Evolutionary conservation across 92 coral and sea anemone species (phyloP), one percentile per base, ranked within the genome.

Genomic region (Actinostola sp.): DNA sequence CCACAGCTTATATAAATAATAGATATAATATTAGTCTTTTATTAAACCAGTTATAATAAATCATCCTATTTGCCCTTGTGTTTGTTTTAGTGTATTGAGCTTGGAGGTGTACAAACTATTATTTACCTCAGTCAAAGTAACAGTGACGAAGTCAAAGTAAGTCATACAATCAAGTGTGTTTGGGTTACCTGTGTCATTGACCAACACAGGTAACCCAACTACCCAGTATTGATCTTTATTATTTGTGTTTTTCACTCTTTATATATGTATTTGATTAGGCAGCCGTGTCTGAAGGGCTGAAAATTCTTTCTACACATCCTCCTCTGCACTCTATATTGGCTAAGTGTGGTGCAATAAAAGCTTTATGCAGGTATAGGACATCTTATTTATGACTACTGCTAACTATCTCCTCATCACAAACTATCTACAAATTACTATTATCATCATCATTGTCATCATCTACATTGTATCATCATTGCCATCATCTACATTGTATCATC

Each of bases 341-440:
- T 14, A 89, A 94, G 67, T 94, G 98, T 66, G 98, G 98, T 28
- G 97, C 95, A 43, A 91, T 94, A 21, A 94, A 91, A 49, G 98
- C 98, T 9, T 70, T 94, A 68, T 91, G 97, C 80, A 92, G 97
- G 98, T 94, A 71, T 8, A 48, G 48, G 14, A 56, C 4, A 34
- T 30, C 1, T 29, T 24, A 23, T 5, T 15, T 8, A 52, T 29
- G 34, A 15, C 29, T 26, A 0, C 16, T 56, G 23, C 10, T n/a
- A n/a, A n/a, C n/a, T n/a, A n/a, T n/a, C n/a, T n/a, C n/a, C n/a
- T n/a, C n/a, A n/a, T n/a, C n/a, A n/a, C n/a, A n/a, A n/a, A n/a
- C n/a, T n/a, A n/a, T n/a, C n/a, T n/a, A n/a, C n/a, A n/a, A n/a
- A n/a, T n/a, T n/a, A n/a, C n/a, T n/a, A n/a, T n/a, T n/a, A n/a